These are phyloP conservation scores for Mythimna lalbum DNA, from an alignment of 2,888 invertebrate species.

Conservation along the genomic window DNA sequence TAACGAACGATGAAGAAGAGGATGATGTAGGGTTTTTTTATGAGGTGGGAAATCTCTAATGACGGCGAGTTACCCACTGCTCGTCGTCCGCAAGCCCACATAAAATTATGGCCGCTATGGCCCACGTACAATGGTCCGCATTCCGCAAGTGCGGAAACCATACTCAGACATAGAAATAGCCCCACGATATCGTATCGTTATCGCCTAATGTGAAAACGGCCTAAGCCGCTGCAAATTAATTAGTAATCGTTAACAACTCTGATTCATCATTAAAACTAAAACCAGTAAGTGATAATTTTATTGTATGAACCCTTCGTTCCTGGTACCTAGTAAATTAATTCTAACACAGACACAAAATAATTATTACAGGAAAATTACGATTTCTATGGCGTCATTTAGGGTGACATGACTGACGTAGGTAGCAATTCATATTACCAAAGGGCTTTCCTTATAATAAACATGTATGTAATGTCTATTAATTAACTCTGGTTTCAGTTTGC, in stretches of 20 bases:
- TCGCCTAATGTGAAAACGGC: too few species aligned
- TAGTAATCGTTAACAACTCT: background rate
- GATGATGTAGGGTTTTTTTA: too few species aligned
- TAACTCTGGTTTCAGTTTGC: background rate
- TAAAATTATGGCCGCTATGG: too few species aligned
- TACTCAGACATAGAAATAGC: too few species aligned
- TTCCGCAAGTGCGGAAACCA: too few species aligned
- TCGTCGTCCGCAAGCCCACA: too few species aligned
- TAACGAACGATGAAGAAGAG: too few species aligned
- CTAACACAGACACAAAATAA: background rate
- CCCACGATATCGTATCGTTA: too few species aligned
- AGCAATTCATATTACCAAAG: background rate
- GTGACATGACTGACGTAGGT: slow-evolving; percentile 9
- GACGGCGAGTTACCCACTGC: too few species aligned
- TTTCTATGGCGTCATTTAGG: slow-evolving; percentile 8
- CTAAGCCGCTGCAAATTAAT: background rate
- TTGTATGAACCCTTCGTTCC: background rate
- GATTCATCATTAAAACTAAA: background rate
- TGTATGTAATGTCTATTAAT: slow-evolving; percentile 30
- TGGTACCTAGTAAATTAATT: background rate
- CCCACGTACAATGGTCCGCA: too few species aligned
- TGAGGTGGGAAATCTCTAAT: too few species aligned
- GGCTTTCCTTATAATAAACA: slow-evolving; percentile 9
- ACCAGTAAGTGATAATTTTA: background rate
- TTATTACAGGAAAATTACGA: slow-evolving; percentile 5